Evolutionary conservation across 2,113 vertebrate genomes (phyloP).

Genomic region (Thomomys bottae): DNA sequence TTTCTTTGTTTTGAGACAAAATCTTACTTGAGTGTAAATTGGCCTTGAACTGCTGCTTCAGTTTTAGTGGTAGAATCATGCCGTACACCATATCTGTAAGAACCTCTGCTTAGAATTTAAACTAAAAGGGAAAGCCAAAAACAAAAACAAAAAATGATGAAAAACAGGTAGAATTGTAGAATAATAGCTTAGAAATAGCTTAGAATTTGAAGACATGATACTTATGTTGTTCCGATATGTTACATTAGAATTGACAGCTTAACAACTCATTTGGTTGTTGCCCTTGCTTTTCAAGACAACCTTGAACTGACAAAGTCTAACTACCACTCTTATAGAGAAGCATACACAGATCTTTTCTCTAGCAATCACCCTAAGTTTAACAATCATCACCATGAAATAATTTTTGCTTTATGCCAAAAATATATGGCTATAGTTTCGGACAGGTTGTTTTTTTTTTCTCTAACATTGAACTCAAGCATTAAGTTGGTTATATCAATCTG

Average conservation of each 20-base stretch:
- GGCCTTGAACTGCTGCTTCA: not conserved
- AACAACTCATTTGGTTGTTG: not conserved
- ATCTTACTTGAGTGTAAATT: not conserved
- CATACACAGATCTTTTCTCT: not conserved
- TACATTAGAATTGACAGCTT: not conserved
- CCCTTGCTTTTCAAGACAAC: not conserved
- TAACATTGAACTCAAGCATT: not conserved
- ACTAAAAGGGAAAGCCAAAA: not conserved
- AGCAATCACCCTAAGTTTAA: not conserved
- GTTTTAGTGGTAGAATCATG: not conserved
- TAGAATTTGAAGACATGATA: not conserved
- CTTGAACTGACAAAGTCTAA: not conserved
- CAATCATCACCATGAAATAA: not conserved
- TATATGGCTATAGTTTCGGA: not conserved
- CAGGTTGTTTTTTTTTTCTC: slow-evolving; percentile 17
- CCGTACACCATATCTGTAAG: accelerated
- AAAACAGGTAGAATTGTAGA: not conserved
- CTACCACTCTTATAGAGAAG: not conserved
- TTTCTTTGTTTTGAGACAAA: not conserved
- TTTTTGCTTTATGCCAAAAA: not conserved
- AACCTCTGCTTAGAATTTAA: not conserved
- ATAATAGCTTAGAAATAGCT: not conserved
- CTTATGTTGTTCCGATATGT: not conserved
- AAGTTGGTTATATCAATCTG: not conserved
- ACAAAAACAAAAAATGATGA: not conserved